These are phyloP conservation scores for Melipona quadrifasciata DNA, from an alignment of 1,140 invertebrate species.

Conservation along the genomic window DNA sequence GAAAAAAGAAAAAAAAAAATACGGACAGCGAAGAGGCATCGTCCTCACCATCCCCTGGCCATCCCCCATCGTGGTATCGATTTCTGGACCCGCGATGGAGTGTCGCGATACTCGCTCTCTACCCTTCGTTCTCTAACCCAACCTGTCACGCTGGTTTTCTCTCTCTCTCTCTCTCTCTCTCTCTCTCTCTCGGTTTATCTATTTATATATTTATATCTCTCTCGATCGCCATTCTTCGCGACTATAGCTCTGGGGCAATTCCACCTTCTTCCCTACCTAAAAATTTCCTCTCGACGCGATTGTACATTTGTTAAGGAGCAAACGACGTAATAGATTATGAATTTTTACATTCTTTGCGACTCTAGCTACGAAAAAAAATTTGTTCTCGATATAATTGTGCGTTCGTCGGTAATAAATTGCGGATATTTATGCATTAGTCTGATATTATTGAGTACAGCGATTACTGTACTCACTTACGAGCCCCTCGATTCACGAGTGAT, in stretches of 20 bases:
- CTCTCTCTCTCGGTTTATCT: no score
- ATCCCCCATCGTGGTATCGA: conserved; percentile 74
- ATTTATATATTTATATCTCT: neutral
- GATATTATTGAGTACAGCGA: no score
- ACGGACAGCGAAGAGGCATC: conserved; percentile 56
- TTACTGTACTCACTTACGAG: no score
- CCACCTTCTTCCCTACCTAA: neutral
- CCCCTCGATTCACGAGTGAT: no score
- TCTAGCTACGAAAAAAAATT: no score
- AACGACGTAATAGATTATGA: no score
- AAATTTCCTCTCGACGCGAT: no score
- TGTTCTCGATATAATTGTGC: no score
- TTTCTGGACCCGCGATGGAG: conserved; percentile 75
- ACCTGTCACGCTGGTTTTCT: conserved; percentile 19
- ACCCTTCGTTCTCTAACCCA: conserved; percentile 25
- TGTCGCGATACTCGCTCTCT: conserved; percentile 76
- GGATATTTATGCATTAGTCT: no score
- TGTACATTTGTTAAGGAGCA: no score
- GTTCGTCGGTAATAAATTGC: no score
- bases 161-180: neutral
- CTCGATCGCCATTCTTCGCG: conserved; percentile 57
- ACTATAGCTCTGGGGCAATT: conserved; percentile 14
- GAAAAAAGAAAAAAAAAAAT: conserved; percentile 64
- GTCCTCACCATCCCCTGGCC: conserved; percentile 60
- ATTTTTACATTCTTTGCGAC: no score